phyloP scores from a whole-genome alignment of 2,113 vertebrate species.

The Trogon surrucura region DNA sequence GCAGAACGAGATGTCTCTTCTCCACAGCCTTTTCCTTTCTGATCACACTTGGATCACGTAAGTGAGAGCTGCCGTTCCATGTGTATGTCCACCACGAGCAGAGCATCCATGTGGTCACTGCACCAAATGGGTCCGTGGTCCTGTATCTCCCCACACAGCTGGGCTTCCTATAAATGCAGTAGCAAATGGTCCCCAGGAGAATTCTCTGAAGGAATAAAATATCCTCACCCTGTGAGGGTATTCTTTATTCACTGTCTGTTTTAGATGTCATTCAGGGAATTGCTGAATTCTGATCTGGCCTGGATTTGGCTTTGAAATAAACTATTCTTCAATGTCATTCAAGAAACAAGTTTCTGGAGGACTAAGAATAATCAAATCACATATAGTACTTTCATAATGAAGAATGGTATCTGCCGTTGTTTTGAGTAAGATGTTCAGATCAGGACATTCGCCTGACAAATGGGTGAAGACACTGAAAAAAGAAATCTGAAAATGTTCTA shows the following conservation, averaged over 20 bases:
- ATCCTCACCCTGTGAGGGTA: neutral
- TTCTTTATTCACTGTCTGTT: neutral
- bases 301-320: neutral
- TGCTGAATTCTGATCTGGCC: neutral
- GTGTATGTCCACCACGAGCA: neutral
- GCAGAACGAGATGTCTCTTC: neutral
- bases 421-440: neutral
- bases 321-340: neutral
- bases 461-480: neutral
- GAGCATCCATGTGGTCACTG: neutral
- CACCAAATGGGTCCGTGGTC: rapidly evolving
- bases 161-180: neutral
- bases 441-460: neutral
- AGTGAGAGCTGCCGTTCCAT: neutral
- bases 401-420: neutral
- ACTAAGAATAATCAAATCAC: neutral
- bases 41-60: neutral
- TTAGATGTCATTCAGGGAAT: neutral
- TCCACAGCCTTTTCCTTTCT: neutral
- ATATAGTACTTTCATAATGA: neutral
- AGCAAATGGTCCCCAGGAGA: neutral
- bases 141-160: neutral
- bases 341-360: neutral
- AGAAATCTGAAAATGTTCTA: neutral
- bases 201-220: neutral